Percentiles rank a stretch among this genome's conserved stretches.
Evolutionary conservation across 2,888 invertebrate species (phyloP).

Genomic region (Arctia plantaginis): DNA sequence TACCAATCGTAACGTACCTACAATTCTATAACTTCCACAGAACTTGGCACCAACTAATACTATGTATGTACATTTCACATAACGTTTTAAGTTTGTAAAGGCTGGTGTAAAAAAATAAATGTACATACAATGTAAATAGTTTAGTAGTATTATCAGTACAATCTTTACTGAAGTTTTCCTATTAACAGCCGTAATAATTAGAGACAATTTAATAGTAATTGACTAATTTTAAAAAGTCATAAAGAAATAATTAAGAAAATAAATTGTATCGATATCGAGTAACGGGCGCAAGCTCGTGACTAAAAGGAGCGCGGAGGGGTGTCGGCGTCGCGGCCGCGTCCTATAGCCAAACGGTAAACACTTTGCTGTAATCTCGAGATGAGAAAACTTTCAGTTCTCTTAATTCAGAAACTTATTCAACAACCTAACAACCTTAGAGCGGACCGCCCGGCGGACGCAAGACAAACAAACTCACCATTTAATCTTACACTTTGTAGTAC

Average conservation of each 20-base stretch:
- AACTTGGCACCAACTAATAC: background rate
- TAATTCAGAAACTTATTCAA: conserved; percentile 88
- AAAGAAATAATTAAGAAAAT: conserved; percentile 25
- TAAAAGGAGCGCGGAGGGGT: conserved; percentile 48
- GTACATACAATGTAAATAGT: background rate
- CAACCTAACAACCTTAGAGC: conserved; percentile 86
- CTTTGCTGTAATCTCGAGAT: conserved; percentile 87
- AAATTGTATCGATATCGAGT: conserved; percentile 38
- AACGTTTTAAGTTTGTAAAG: background rate
- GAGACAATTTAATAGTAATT: background rate
- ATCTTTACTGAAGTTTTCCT: background rate
- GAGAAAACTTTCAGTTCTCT: conserved; percentile 88
- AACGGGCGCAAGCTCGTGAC: conserved; percentile 20
- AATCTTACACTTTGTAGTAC: conserved; percentile 76
- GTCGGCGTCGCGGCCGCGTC: conserved; percentile 75
- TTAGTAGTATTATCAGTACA: background rate
- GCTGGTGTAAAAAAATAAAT: background rate
- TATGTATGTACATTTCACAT: background rate
- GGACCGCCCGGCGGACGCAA: conserved; percentile 81
- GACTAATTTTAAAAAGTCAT: conserved; percentile 9
- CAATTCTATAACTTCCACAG: too few species aligned
- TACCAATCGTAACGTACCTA: background rate
- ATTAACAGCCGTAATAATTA: background rate
- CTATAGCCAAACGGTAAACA: conserved; percentile 87
- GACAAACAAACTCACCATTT: conserved; percentile 84